Evolutionary conservation across 1,140 invertebrate genomes (phyloP).

Genomic region (Brachionus plicatilis): DNA sequence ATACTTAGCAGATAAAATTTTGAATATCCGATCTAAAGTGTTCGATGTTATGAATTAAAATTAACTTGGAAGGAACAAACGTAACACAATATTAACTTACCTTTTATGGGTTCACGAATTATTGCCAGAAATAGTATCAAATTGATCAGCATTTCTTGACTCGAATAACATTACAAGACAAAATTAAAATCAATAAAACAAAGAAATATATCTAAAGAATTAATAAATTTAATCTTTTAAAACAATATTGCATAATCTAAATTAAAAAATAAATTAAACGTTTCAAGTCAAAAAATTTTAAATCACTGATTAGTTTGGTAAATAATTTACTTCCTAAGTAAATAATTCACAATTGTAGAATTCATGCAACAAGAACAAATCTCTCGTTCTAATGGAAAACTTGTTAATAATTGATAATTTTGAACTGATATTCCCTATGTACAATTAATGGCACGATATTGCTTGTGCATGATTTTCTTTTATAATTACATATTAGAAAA

Average conservation of each 20-base stretch:
- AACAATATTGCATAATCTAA: not conserved
- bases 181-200: not conserved
- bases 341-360: not conserved
- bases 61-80: not conserved
- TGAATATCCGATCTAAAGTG: too few relatives aligned
- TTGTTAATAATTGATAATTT: conserved; percentile 28
- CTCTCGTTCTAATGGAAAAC: not conserved
- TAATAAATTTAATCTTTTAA: not conserved
- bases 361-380: conserved; percentile 10
- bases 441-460: conserved; percentile 18
- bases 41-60: too few relatives aligned
- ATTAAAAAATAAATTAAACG: conserved; percentile 7
- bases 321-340: not conserved
- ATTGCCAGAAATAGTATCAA: not conserved
- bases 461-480: not conserved
- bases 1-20: too few relatives aligned
- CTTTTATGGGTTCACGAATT: not conserved
- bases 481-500: not conserved
- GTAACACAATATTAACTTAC: not conserved
- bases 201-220: not conserved
- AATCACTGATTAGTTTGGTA: conserved; percentile 17
- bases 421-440: not conserved
- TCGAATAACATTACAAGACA: not conserved
- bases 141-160: not conserved
- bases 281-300: not conserved